Base-by-base conservation (phyloP, 2,113 vertebrate genomes). In the Phalacrocorax pelagicus region DNA sequence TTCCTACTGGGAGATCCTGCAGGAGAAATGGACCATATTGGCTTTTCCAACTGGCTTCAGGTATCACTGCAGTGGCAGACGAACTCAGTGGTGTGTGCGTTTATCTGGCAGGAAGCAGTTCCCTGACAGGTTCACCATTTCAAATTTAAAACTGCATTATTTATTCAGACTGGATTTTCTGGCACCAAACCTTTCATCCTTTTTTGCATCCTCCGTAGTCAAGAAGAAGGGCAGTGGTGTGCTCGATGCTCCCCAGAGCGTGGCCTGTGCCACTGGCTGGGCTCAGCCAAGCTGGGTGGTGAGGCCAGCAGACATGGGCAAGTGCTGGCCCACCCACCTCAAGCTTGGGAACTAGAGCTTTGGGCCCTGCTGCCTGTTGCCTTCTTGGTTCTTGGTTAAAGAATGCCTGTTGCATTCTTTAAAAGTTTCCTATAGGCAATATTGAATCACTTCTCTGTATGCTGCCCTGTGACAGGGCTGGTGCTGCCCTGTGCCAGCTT, bases 121-220 rank as follows among this genome's bases (percentile, higher is more conserved):
- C n/a, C 42, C n/a, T 1, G 3, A 27, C n/a, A 71, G n/a, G 23
- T 85, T 88, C 74, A 34, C 44, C 57, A 44, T 75, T 78, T 91
- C 65, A 74, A 75, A 92, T 81, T 74, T 65, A 94, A 89, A 88
- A n/a, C 11, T 24, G 32, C n/a, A 19, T 81, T 91, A 88, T 86
- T 96, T 86, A 84, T 72, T 92, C 83, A 80, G 81, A 72, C 66
- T 70, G 59, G 51, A 70, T 83, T 88, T 93, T 78, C 71, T 94
- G 63, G 62, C 74, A 82, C 79, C 49, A 88, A 86, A 65, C n/a
- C 26, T 42, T 6, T 0, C 34, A 36, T 86, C 52, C n/a, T 65
- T 51, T 85, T 79, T 59, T 69, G 61, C 44, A 81, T 80, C 21
- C 49, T 88, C 46, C 0, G 1, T n/a, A 66, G 54, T 66, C 29